Conservation (phyloP, 2,888 invertebrate species). For the Incurvaria masculella region DNA sequence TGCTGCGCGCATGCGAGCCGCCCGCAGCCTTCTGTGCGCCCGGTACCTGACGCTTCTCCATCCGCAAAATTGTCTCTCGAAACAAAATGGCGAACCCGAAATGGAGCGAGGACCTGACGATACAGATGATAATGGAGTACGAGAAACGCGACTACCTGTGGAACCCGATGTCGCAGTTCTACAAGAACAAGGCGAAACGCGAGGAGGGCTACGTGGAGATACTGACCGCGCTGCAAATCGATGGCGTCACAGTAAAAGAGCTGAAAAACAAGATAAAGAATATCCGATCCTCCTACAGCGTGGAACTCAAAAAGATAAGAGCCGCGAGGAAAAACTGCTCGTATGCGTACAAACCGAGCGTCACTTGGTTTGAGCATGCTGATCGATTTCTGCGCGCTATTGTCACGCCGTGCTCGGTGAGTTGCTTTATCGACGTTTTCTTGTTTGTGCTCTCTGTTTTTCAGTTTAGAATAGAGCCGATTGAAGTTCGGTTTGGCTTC, state of each 20-base stretch:
- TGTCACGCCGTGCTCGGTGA: conserved; percentile 54
- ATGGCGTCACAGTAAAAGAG: conserved; percentile 50
- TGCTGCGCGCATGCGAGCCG: conserved; percentile 58
- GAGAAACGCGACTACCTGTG: conserved; percentile 50
- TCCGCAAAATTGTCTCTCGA: not conserved
- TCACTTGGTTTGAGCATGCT: conserved; percentile 56
- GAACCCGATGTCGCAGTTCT: conserved; percentile 51
- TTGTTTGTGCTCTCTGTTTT: no score
- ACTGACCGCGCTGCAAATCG: conserved; percentile 44
- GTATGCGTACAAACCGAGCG: conserved; percentile 55
- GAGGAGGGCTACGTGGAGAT: conserved; percentile 51
- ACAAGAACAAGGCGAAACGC: conserved; percentile 51
- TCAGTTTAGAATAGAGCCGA: no score
- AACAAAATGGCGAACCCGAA: conserved; percentile 28
- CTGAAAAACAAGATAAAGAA: conserved; percentile 54
- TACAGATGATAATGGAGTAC: conserved; percentile 52
- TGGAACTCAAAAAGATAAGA: conserved; percentile 54
- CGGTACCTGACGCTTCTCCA: conserved; percentile 22
- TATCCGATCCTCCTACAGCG: conserved; percentile 52
- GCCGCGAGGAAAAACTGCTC: conserved; percentile 52
- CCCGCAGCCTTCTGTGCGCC: conserved; percentile 53
- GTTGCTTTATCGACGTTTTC: conserved; percentile 23
- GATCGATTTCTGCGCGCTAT: conserved; percentile 55
- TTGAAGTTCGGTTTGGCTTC: no score
- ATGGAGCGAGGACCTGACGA: conserved; percentile 53